A percentile compares a stretch with the other conserved stretches of the same genome.
Conservation (phyloP, 2,113 vertebrate species). For the Sander lucioperca region DNA sequence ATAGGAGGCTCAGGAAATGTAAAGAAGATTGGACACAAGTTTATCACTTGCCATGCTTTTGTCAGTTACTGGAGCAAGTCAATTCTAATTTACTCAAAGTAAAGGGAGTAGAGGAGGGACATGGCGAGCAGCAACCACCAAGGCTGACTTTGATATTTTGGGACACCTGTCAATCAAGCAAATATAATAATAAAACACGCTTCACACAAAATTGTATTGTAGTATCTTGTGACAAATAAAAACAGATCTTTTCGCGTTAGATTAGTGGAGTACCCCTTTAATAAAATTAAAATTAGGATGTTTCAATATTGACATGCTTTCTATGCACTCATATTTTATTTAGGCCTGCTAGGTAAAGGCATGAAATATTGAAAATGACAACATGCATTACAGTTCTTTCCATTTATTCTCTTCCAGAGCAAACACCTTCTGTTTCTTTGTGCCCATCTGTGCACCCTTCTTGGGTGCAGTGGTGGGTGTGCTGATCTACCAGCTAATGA, state of each 20-base stretch:
- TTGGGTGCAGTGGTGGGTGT: constrained; percentile 87
- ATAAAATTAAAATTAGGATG: not conserved
- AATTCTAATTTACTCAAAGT: too few species aligned
- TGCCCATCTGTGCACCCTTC: constrained; percentile 89
- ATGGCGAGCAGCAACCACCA: not conserved
- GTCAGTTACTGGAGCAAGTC: too few species aligned
- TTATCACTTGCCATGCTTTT: too few species aligned
- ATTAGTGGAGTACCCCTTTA: not conserved
- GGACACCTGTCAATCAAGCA: not conserved
- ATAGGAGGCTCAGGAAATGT: not conserved
- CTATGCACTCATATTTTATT: not conserved
- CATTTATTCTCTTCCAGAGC: constrained; percentile 70
- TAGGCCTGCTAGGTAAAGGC: not conserved
- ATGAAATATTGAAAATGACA: not conserved
- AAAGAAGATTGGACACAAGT: too few species aligned
- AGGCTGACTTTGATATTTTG: not conserved
- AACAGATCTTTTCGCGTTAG: not conserved
- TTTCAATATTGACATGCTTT: not conserved
- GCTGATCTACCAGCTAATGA: constrained; percentile 90
- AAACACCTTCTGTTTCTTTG: constrained; percentile 88
- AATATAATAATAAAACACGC: not conserved
- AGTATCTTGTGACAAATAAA: not conserved
- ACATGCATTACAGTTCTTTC: not conserved
- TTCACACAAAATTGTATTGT: too few species aligned
- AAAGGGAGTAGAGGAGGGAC: not conserved